Evolutionary conservation across 2,888 invertebrate genomes (phyloP).

Genomic region (Phyllotreta cruciferae): DNA sequence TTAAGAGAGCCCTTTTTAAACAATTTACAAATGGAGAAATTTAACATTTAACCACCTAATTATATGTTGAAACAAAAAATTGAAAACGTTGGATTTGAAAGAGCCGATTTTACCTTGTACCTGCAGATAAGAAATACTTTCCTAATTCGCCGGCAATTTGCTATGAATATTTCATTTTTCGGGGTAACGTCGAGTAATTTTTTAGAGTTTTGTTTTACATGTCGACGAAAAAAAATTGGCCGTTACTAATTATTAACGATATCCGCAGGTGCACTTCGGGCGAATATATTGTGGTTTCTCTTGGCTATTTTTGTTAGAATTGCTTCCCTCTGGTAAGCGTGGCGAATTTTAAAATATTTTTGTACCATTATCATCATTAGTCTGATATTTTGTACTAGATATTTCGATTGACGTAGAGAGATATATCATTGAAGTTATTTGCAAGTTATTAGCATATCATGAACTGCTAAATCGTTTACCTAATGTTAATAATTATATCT

Average conservation of each 20-base stretch:
- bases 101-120: conserved; percentile 7
- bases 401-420: not conserved
- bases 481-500: no score
- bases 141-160: conserved; percentile 25
- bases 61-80: not conserved
- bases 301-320: conserved; percentile 40
- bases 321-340: conserved; percentile 8
- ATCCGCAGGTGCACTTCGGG: conserved; percentile 46
- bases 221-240: conserved; percentile 33
- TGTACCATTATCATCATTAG: no score
- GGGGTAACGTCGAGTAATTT: conserved; percentile 24
- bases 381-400: not conserved
- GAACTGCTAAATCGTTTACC: no score
- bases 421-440: no score
- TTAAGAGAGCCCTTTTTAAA: no score
- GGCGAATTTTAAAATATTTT: no score
- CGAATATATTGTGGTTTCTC: conserved; percentile 46
- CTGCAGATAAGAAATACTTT: conserved; percentile 25
- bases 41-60: not conserved
- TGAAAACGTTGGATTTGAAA: not conserved
- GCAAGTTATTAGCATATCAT: no score
- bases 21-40: not conserved
- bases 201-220: conserved; percentile 32
- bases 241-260: conserved; percentile 47
- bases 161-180: conserved; percentile 29